Evolutionary conservation across 2,888 invertebrate genomes (phyloP).

Genomic region (Lasioglossum marginatum): DNA sequence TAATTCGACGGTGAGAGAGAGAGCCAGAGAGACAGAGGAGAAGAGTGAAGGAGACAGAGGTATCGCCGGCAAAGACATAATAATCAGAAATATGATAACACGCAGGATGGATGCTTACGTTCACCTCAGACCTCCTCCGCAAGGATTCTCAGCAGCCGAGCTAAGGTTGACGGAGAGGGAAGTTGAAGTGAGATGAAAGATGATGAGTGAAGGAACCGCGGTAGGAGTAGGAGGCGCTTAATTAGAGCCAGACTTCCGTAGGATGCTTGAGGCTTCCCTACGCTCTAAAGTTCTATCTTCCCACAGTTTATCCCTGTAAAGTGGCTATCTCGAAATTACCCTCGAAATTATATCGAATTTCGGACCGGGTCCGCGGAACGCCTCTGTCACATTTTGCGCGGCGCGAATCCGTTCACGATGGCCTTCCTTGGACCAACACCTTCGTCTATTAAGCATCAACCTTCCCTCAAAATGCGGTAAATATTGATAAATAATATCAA

Average conservation of each 20-base stretch:
- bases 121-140: slow-evolving; percentile 77
- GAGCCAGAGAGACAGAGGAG: slow-evolving; percentile 43
- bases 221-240: slow-evolving; percentile 80
- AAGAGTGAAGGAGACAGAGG: slow-evolving; percentile 30
- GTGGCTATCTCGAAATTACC: slow-evolving; percentile 81
- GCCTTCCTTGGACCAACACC: not conserved
- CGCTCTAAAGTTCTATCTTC: slow-evolving; percentile 80
- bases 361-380: slow-evolving; percentile 54
- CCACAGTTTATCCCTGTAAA: slow-evolving; percentile 82
- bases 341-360: slow-evolving; percentile 78
- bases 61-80: slow-evolving; percentile 79
- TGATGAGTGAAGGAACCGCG: slow-evolving; percentile 81
- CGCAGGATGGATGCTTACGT: slow-evolving; percentile 80
- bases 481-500: not conserved
- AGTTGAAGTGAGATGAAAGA: slow-evolving; percentile 76
- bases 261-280: slow-evolving; percentile 83
- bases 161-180: slow-evolving; percentile 55
- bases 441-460: not conserved
- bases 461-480: not conserved
- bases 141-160: slow-evolving; percentile 65
- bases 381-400: slow-evolving; percentile 6
- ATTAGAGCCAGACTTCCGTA: slow-evolving; percentile 84
- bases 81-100: slow-evolving; percentile 84
- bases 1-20: slow-evolving; percentile 31
- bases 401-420: not conserved